phyloP scores from a whole-genome alignment of 2,113 vertebrate species.

The Oryzias melastigma region DNA sequence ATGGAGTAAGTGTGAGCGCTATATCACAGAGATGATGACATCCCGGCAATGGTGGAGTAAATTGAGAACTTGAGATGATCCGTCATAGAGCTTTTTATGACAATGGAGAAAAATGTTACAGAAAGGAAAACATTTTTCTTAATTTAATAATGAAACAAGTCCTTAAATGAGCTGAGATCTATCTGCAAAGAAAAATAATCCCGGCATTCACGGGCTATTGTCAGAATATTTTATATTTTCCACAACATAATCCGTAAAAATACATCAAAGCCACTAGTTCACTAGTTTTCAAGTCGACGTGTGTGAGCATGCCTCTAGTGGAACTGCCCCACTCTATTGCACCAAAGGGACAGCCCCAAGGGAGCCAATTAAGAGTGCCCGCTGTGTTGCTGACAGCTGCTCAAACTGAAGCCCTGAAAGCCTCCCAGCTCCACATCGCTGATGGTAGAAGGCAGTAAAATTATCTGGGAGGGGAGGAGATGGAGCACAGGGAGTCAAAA shows the following conservation, averaged over 20 bases:
- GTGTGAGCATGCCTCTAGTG: conserved; percentile 29
- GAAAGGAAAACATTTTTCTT: no score
- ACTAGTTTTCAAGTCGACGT: conserved; percentile 33
- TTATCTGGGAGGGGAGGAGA: conserved; percentile 4
- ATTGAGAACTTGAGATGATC: neutral
- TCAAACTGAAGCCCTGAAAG: conserved; percentile 34
- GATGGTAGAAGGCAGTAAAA: conserved; percentile 32
- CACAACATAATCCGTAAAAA: neutral
- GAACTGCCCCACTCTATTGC: conserved; percentile 35
- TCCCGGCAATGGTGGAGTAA: neutral
- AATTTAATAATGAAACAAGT: no score
- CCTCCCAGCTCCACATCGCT: conserved; percentile 39
- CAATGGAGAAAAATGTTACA: neutral
- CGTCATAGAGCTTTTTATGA: neutral
- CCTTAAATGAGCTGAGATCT: neutral
- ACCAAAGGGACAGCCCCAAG: conserved; percentile 39
- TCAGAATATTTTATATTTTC: no score
- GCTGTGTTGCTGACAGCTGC: conserved; percentile 57
- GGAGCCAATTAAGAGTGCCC: conserved; percentile 68
- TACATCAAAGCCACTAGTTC: neutral
- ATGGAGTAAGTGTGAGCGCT: neutral
- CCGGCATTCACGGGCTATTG: no score
- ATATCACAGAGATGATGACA: conserved; percentile 3
- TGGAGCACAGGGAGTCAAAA: conserved; percentile 17
- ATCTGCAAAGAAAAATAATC: no score